A percentile compares a stretch with the other conserved stretches of the same genome.
Conservation (phyloP, 2,113 vertebrate species). For the Dryoscopus gambensis region DNA sequence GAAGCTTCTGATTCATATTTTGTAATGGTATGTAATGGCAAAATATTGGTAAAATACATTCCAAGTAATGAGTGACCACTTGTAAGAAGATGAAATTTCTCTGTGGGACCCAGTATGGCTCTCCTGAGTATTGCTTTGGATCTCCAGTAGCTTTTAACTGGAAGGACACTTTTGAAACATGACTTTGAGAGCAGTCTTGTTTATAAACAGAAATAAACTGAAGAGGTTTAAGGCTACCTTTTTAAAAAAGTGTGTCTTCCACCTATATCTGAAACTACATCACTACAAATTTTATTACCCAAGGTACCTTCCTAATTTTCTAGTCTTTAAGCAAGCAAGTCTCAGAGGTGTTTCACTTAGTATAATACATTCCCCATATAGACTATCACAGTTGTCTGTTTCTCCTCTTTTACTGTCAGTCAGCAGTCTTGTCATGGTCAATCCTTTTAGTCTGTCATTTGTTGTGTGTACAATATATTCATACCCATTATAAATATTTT, state of each 20-base stretch:
- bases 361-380: neutral
- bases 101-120: neutral
- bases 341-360: neutral
- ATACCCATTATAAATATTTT: neutral
- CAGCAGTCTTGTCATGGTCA: neutral
- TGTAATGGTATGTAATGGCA: neutral
- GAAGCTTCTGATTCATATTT: neutral
- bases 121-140: neutral
- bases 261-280: neutral
- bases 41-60: constrained; percentile 42
- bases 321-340: neutral
- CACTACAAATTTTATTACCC: neutral
- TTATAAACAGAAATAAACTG: neutral
- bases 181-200: neutral
- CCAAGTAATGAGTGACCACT: neutral
- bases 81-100: neutral
- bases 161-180: neutral
- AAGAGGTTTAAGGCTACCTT: neutral
- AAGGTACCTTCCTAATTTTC: neutral
- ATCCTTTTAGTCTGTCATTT: neutral
- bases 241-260: neutral
- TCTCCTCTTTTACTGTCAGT: neutral
- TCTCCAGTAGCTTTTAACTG: neutral
- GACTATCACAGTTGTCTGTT: neutral
- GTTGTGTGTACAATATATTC: neutral